Evolutionary conservation across 2,888 invertebrate genomes (phyloP).

Genomic region (Epinotia brunnichana): DNA sequence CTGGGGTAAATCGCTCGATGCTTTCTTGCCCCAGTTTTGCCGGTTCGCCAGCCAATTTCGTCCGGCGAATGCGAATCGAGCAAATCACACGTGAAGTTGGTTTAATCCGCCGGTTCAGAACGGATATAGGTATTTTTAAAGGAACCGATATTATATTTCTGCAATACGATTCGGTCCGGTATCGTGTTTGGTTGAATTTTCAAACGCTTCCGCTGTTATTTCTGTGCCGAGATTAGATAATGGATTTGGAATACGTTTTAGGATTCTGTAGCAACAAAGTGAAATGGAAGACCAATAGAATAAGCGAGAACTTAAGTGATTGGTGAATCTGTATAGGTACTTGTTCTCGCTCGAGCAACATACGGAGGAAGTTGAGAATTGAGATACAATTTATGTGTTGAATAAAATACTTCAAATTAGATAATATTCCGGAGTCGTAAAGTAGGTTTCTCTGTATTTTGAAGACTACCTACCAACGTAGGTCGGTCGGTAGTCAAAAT

Average conservation of each 20-base stretch:
- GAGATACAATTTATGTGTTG: too few species aligned
- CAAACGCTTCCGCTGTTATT: slow-evolving; percentile 21
- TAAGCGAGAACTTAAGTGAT: not conserved
- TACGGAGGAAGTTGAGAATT: not conserved
- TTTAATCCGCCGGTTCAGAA: slow-evolving; percentile 66
- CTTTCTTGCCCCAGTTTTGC: slow-evolving; percentile 76
- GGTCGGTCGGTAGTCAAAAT: too few species aligned
- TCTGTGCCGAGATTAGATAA: slow-evolving; percentile 28
- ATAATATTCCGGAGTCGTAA: too few species aligned
- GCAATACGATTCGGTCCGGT: slow-evolving; percentile 48
- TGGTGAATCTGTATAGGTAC: not conserved
- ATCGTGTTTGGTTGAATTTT: slow-evolving; percentile 34
- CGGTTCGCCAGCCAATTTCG: slow-evolving; percentile 79
- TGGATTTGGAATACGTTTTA: slow-evolving; percentile 28
- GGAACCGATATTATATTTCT: slow-evolving; percentile 69
- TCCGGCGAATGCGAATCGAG: slow-evolving; percentile 62
- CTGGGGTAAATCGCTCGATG: slow-evolving; percentile 64
- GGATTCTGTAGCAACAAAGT: slow-evolving; percentile 11
- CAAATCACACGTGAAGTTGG: slow-evolving; percentile 73
- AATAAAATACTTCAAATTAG: too few species aligned
- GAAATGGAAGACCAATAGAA: slow-evolving; percentile 1
- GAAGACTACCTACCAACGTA: too few species aligned
- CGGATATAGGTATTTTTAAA: slow-evolving; percentile 71
- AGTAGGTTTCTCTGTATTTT: too few species aligned
- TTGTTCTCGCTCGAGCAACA: not conserved